Evolutionary conservation across 1,140 invertebrate genomes (phyloP).

Genomic region (Chlorops oryzae): DNA sequence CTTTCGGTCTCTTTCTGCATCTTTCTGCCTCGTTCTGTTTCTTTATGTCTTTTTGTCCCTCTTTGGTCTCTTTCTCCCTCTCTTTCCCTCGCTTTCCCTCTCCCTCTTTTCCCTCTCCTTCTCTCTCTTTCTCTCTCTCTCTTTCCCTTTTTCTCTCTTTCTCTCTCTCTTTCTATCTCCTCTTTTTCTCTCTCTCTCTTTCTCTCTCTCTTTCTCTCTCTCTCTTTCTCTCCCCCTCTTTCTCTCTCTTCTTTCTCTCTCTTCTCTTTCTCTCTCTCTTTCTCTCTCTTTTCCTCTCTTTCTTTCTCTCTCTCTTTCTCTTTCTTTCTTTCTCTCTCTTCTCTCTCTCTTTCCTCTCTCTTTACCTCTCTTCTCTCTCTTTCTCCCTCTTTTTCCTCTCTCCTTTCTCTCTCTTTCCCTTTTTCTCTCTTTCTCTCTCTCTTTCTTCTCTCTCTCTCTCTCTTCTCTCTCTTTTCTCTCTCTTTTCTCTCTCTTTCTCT

Average conservation of each 20-base stretch:
- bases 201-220: not conserved
- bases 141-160: not conserved
- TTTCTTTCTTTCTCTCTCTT: not conserved
- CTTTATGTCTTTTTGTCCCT: not conserved
- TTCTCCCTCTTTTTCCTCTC: not conserved
- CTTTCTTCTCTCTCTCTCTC: not conserved
- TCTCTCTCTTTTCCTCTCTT: not conserved
- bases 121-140: not conserved
- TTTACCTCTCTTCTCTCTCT: not conserved
- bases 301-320: not conserved
- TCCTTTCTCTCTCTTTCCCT: not conserved
- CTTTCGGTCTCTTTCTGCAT: not conserved
- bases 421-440: not conserved
- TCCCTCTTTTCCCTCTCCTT: not conserved
- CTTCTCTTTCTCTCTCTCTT: not conserved
- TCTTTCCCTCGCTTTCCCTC: not conserved
- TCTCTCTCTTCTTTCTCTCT: not conserved
- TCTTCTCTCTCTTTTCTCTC: not conserved
- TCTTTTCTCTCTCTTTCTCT: not conserved
- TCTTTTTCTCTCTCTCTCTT: not conserved
- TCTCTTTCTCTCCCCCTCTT: not conserved
- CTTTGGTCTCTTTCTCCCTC: not conserved
- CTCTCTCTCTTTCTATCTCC: not conserved
- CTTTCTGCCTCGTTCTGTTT: not conserved
- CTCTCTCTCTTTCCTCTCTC: not conserved